Conservation (phyloP, 92 coral and sea anemone species). For the Zoanthus sociatus region DNA sequence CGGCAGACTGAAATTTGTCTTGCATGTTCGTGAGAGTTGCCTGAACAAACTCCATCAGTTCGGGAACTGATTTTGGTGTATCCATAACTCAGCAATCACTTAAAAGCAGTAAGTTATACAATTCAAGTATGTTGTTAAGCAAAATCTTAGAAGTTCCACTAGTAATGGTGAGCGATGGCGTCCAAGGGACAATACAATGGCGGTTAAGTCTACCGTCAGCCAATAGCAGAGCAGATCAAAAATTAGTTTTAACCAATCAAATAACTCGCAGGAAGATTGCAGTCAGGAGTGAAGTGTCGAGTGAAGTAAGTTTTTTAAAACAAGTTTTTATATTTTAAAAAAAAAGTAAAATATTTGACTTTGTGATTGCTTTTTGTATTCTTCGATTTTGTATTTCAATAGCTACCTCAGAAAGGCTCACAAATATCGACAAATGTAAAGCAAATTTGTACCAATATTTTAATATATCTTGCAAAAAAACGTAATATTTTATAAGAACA, state of each 20-base stretch:
- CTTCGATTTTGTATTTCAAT: no score
- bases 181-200: background rate
- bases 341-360: no score
- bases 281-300: no score
- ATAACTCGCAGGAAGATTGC: background rate
- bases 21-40: slow-evolving; percentile 90
- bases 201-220: background rate
- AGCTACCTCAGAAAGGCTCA: no score
- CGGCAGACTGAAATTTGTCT: slow-evolving; percentile 91
- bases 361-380: no score
- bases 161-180: background rate
- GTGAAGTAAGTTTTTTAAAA: no score
- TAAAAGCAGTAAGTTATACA: background rate
- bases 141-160: background rate
- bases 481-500: no score
- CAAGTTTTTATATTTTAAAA: no score
- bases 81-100: slow-evolving; percentile 51
- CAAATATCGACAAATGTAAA: no score
- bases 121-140: no score
- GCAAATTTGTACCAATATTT: no score
- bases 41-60: slow-evolving; percentile 93
- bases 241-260: slow-evolving; percentile 25
- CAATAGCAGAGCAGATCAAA: slow-evolving; percentile 19
- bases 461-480: no score
- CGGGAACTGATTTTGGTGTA: slow-evolving; percentile 88